phyloP scores from a whole-genome alignment of 2,797 vertebrate genomes.

The Gymnopithys bicolor region DNA sequence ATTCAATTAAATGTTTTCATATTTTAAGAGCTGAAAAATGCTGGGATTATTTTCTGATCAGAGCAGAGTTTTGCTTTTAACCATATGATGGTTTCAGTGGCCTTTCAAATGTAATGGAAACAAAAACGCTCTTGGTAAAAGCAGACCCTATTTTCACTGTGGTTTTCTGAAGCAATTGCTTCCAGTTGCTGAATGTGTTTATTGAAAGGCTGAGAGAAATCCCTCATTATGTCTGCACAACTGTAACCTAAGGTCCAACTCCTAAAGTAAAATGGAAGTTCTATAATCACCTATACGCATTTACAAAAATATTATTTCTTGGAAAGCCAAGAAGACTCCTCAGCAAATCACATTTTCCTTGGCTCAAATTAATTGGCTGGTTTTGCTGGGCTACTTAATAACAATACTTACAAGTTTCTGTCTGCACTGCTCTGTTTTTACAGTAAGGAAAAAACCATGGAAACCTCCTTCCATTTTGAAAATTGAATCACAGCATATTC shows the following conservation, averaged over 20 bases:
- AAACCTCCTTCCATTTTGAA: slow-evolving; percentile 21
- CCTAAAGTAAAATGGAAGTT: slow-evolving; percentile 16
- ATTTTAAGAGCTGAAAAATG: slow-evolving; percentile 14
- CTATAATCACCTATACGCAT: slow-evolving; percentile 31
- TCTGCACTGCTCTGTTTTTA: neutral
- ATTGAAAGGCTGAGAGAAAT: slow-evolving; percentile 54
- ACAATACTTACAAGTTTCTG: slow-evolving; percentile 33
- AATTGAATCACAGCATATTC: slow-evolving; percentile 15
- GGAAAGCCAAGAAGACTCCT: slow-evolving; percentile 54
- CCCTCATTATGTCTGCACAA: slow-evolving; percentile 48
- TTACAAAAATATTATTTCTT: slow-evolving; percentile 64
- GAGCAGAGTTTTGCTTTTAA: slow-evolving; percentile 19
- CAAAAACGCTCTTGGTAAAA: slow-evolving; percentile 61
- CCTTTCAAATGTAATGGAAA: slow-evolving; percentile 47
- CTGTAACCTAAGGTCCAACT: slow-evolving; percentile 44
- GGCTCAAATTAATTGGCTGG: slow-evolving; percentile 28
- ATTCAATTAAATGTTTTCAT: slow-evolving; percentile 47
- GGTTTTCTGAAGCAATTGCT: slow-evolving; percentile 69
- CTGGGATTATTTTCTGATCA: slow-evolving; percentile 32
- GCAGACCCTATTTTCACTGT: slow-evolving; percentile 46
- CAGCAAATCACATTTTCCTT: slow-evolving; percentile 55
- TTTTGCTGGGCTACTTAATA: slow-evolving; percentile 50
- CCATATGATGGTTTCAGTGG: slow-evolving; percentile 14
- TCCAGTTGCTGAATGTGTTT: slow-evolving; percentile 66
- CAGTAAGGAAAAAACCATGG: neutral